Evolutionary conservation across 1,140 invertebrate genomes (phyloP), one percentile per base, ranked within the genome.

Genomic region (Plectrocnemia conspersa): DNA sequence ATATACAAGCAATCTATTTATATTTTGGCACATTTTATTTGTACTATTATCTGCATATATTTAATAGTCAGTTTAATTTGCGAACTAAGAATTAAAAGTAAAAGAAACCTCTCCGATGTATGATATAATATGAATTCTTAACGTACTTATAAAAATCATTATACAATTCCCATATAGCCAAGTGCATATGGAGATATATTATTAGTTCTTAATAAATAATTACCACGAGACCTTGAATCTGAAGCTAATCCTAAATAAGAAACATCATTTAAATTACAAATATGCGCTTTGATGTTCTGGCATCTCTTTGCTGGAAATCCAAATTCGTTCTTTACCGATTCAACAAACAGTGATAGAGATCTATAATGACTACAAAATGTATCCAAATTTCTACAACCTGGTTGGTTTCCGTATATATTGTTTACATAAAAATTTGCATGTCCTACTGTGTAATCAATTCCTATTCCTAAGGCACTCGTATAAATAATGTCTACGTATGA

Each of bases 361-460:
- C 54, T 53, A 10, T 11, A 24, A 23, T 61, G 58, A 41, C 45
- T 56, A 25, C 58, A 61, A 1, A 35, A 21, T 3, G 56, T 42
- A 6, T 38, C 33, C 0, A 56, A 18, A 9, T 19, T 15, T 11
- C 11, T 22, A 19, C 58, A 61, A 3, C 54, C 54, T 18, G 58
- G 54, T 21, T 61, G 58, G 3, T 27, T 2, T 22, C 49, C 53
- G 16, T 29, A 21, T 10, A 44, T 52, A 0, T 50, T 50, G 16
- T 61, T 61, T 3, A 61, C 44, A 29, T 54, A 54, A 46, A 54
- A 61, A 24, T 61, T 46, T 11, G 54, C 54, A 27, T 61, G 58
- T 2, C 58, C 58, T 3, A 56, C 25, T 10, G 5, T 13, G 5
- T 19, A 29, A 13, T 54, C 45, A 3, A 4, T n/a, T 3, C 22